phyloP scores from a whole-genome alignment of 2,888 invertebrate genomes.

The Folsomia manolachei region DNA sequence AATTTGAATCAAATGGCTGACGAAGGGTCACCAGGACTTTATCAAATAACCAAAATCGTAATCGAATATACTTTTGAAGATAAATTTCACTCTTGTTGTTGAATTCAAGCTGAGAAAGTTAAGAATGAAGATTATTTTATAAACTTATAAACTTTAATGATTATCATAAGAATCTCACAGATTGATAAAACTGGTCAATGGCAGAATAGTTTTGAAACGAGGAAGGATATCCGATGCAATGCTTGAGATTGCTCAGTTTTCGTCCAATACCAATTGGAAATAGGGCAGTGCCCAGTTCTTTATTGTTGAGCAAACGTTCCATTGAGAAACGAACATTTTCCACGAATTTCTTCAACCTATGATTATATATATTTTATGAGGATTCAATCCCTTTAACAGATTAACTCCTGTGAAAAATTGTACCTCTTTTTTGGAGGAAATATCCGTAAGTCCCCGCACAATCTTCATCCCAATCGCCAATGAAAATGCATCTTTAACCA shows the following conservation, averaged over 20 bases:
- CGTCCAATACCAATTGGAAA: conserved; percentile 28
- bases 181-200: conserved; percentile 29
- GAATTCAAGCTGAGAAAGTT: conserved; percentile 7
- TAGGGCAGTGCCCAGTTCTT: conserved; percentile 25
- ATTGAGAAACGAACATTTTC: conserved; percentile 27
- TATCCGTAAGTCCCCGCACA: conserved; percentile 31
- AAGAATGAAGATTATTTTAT: background rate
- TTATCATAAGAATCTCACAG: conserved; percentile 14
- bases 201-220: conserved; percentile 25
- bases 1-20: conserved; percentile 34
- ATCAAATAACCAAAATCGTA: conserved; percentile 34
- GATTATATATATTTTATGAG: background rate
- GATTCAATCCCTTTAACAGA: background rate
- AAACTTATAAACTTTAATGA: background rate
- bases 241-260: conserved; percentile 28
- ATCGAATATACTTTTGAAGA: conserved; percentile 29
- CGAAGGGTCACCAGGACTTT: conserved; percentile 27
- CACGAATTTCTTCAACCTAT: conserved; percentile 31
- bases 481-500: conserved; percentile 36
- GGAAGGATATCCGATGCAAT: conserved; percentile 39
- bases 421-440: conserved; percentile 31
- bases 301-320: conserved; percentile 28
- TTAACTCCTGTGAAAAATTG: background rate
- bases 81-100: conserved; percentile 22
- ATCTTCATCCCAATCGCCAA: conserved; percentile 36